These are phyloP conservation scores for Athene noctua DNA, from an alignment of 2,113 vertebrate species.

Conservation along the genomic window DNA sequence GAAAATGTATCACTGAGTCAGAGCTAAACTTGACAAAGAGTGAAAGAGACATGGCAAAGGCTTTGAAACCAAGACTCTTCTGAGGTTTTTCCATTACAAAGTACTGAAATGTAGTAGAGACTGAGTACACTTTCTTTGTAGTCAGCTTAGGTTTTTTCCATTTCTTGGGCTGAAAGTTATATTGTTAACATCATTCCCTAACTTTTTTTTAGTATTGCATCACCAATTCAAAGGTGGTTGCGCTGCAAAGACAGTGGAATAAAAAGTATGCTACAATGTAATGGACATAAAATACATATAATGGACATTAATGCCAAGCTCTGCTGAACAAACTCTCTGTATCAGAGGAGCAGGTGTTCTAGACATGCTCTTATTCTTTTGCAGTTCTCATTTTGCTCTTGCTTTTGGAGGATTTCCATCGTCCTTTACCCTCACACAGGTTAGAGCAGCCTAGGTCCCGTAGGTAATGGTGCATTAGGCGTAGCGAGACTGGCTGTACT, in stretches of 20 bases:
- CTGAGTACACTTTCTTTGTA: not conserved
- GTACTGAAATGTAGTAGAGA: not conserved
- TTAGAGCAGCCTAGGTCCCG: not conserved
- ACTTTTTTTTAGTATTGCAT: not conserved
- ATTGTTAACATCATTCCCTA: not conserved
- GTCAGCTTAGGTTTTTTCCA: not conserved
- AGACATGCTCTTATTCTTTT: not conserved
- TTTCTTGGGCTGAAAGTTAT: not conserved
- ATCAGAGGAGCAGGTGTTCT: not conserved
- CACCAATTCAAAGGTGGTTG: not conserved
- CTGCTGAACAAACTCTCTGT: not conserved
- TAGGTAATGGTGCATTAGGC: not conserved
- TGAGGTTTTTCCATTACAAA: not conserved
- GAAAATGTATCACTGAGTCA: not conserved
- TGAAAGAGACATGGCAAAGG: not conserved
- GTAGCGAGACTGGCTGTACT: rapidly evolving
- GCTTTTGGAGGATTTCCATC: not conserved
- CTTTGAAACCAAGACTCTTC: not conserved
- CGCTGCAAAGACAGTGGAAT: not conserved
- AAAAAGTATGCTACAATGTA: rapidly evolving
- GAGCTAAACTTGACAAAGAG: not conserved
- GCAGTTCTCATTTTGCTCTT: not conserved
- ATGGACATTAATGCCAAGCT: not conserved
- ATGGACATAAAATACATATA: not conserved
- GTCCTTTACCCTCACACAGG: not conserved